Percentiles rank a stretch among this genome's conserved stretches.
Evolutionary conservation across 92 coral and sea anemone genomes (phyloP).

Genomic region (Galaxea fascicularis): DNA sequence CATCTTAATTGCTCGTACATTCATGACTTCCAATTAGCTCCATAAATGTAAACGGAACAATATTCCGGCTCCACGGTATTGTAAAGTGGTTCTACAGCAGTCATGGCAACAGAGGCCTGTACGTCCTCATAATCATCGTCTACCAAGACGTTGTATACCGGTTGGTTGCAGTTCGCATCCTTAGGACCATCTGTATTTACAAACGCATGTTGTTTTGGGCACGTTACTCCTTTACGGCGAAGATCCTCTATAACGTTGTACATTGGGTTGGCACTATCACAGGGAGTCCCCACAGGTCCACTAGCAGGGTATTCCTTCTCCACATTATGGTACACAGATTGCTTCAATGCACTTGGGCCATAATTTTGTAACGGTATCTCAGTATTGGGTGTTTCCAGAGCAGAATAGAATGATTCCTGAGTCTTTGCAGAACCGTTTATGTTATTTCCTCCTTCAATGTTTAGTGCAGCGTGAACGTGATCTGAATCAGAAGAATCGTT

Average conservation of each 20-base stretch:
- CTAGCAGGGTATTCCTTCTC: not conserved
- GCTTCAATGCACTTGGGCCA: not conserved
- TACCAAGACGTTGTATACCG: too few species aligned
- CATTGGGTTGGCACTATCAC: not conserved
- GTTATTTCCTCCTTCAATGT: not conserved
- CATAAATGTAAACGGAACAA: not conserved
- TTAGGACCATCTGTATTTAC: too few species aligned
- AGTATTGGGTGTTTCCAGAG: not conserved
- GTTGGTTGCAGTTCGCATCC: too few species aligned
- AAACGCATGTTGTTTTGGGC: too few species aligned
- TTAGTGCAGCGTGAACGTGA: not conserved
- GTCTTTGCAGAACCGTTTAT: not conserved
- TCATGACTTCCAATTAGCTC: too few species aligned
- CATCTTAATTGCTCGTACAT: too few species aligned
- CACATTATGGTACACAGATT: not conserved
- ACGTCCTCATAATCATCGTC: not conserved
- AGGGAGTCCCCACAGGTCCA: not conserved
- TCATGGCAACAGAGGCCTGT: not conserved
- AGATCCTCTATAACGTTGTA: not conserved
- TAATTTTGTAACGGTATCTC: too few species aligned
- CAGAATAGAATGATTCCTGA: not conserved
- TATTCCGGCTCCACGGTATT: not conserved
- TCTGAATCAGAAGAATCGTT: not conserved
- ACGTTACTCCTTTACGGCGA: too few species aligned
- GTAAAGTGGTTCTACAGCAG: not conserved